Evolutionary conservation across 1,140 invertebrate species (phyloP), one percentile per base, ranked within the genome.

Genomic region (Aporrectodea caliginosa): DNA sequence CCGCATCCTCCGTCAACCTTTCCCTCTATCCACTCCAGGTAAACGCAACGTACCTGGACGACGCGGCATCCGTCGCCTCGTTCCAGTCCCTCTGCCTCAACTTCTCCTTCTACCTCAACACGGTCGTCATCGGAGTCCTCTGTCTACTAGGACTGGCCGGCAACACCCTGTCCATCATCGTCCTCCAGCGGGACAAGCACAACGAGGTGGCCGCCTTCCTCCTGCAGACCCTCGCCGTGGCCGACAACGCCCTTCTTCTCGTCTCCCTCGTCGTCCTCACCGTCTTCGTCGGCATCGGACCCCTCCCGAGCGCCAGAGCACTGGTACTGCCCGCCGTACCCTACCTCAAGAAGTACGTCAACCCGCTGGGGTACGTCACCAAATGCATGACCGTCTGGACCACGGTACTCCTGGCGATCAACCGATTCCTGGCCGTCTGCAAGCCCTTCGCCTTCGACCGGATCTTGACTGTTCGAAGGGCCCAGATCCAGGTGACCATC

Each of bases 391-490:
- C 78, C 14, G 73, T 79, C 30, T 79, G 78, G 78, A 73, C 43
- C 27, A 75, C 72, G 27, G 78, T 79, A 1, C 72, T 79, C 0
- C 73, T 79, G 16, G 78, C 78, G 29, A 22, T 32, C 32, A 75
- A 32, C 30, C 78, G 78, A 33, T 79, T 68, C 72, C 16, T 79
- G 12, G 78, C 78, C 33, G 73, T 79, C 31, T 79, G 72, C 34
- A 73, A 58, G 2, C 78, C 78, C 31, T 79, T 75, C 78, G 31
- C 34, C 34, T 70, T 71, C 29, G n/a, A 32, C 2, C 33, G 27
- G 1, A 22, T 76, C 33, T 29, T 34, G 70, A 76, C 32, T 22
- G n/a, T 74, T 0, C 32, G 22, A 29, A 33, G 22, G 14, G 73
- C 73, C 29, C 70, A 32, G 30, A 73, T 31, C 12, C 14, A 16